Base-by-base conservation (phyloP, 2,888 invertebrate genomes). In the Acrobasis repandana region DNA sequence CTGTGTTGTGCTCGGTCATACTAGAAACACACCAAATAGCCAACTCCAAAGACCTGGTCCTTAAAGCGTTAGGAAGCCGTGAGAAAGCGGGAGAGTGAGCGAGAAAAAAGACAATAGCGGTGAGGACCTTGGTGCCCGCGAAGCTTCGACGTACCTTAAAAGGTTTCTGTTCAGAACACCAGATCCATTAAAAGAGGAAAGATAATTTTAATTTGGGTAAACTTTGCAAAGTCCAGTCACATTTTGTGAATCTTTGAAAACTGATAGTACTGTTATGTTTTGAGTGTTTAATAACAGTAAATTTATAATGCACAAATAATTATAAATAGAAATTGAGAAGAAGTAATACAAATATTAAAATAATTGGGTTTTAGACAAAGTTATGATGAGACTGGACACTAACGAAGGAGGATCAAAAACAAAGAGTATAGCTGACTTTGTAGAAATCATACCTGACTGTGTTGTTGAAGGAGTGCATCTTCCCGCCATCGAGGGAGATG, bases 401-500 rank as follows among this genome's bases (percentile, higher is more conserved):
- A 46, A 66, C 60, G 64, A 58, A 62, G 61, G 63, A 49, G 57
- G 63, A 63, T 58, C 33, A 62, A 66, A 57, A 60, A 62, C 57
- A 56, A 43, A 56, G 65, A 68, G 65, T 63, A 58, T 66, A 56
- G 16, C 10, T 18, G n/a, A n/a, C 38, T 47, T 62, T 61, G 51
- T 34, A 83, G 48, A 10, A 9, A 58, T 65, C 71, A 87, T 93
- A 96, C 96, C 96, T 96, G 93, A 95, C 96, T 61, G 95, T 94
- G 85, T 94, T 95, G 86, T 95, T 96, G 92, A 96, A 97, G 64
- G 94, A 93, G 75, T 97, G 95, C 88, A 97, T 95, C 93, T 97
- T 96, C 75, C 96, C 96, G 74, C 95, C 96, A 77, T 97, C 97
- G 79, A 96, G 85, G 60, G 96, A 95, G 70, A 95, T 95, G 85